A percentile compares a stretch with the other conserved stretches of the same genome.
Evolutionary conservation across 2,888 invertebrate genomes (phyloP).

Genomic region (Sinotaia quadrata): DNA sequence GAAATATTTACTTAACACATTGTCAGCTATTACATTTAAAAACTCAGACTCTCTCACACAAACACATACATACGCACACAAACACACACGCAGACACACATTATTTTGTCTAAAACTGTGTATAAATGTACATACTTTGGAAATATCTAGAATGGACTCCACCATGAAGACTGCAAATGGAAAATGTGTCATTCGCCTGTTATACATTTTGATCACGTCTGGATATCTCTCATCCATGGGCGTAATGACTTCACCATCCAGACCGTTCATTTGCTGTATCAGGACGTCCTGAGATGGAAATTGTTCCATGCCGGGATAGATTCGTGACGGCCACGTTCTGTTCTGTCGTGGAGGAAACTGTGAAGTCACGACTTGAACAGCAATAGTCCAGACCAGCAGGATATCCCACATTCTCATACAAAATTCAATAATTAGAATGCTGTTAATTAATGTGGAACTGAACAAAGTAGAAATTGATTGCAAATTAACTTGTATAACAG

Average conservation of each 20-base stretch:
- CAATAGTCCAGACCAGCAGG: too few species aligned
- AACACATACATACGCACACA: not conserved
- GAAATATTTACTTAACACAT: not conserved
- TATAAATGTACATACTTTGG: conserved; percentile 16
- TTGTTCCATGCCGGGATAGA: conserved; percentile 21
- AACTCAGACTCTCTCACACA: not conserved
- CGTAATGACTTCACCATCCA: not conserved
- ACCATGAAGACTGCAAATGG: conserved; percentile 34
- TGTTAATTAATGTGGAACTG: too few species aligned
- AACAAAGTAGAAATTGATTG: too few species aligned
- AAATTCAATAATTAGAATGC: too few species aligned
- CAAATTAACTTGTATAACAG: too few species aligned
- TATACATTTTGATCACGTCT: conserved; percentile 26
- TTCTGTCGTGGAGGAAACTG: too few species aligned
- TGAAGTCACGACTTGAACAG: too few species aligned
- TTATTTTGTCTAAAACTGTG: not conserved
- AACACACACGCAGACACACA: conserved; percentile 9
- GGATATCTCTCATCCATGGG: conserved; percentile 4
- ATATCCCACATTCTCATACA: too few species aligned
- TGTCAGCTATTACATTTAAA: not conserved
- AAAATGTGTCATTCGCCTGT: conserved; percentile 23
- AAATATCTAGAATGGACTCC: conserved; percentile 39
- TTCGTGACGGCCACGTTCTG: not conserved
- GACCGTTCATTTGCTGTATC: not conserved
- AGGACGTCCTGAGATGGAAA: conserved; percentile 22